Base-by-base conservation (phyloP, 2,888 invertebrate genomes). In the Heliconius cydno region DNA sequence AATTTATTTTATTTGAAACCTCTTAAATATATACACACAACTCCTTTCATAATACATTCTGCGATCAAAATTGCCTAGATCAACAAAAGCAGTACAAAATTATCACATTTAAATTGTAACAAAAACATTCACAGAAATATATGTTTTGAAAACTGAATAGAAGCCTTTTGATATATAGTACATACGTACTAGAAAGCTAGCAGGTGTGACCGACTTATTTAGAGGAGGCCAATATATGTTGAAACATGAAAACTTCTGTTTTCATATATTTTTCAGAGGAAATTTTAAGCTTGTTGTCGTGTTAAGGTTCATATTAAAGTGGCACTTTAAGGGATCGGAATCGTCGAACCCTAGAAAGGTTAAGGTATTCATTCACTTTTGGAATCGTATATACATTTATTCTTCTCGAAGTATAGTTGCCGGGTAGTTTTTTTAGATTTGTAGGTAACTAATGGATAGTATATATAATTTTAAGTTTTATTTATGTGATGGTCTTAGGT, bases 141-240 rank as follows among this genome's bases (percentile, higher is more conserved):
- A 68, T 68, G 41, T 25, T 70, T 70, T 70, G 52, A 79, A 63
- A 63, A 76, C 71, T 76, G 71, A 78, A 77, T 78, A 76, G 80
- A 77, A 77, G 63, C 25, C 70, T 71, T 60, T 77, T 71, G 71
- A 77, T 71, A 65, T 65, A 77, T 77, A 68, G 77, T 63, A 63
- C 52, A n/a, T 77, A 68, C 67, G 30, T 30, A 68, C 22, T 68
- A n/a, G 41, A 70, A 60, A 71, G 80, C 80, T 71, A 81, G 79
- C 84, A 84, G 84, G 84, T 84, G 83, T 80, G 78, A 80, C 74
- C 81, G 76, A 82, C 81, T 73, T 81, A 83, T 60, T 52, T 25
- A 63, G 77, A 81, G 77, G 74, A 52, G 60, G 65, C 80, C 80
- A 82, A 67, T 68, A 25, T 67, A 60, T 46, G 76, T 52, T 78